Conservation (phyloP, 2,888 invertebrate species). For the Cephus rjabovi region DNA sequence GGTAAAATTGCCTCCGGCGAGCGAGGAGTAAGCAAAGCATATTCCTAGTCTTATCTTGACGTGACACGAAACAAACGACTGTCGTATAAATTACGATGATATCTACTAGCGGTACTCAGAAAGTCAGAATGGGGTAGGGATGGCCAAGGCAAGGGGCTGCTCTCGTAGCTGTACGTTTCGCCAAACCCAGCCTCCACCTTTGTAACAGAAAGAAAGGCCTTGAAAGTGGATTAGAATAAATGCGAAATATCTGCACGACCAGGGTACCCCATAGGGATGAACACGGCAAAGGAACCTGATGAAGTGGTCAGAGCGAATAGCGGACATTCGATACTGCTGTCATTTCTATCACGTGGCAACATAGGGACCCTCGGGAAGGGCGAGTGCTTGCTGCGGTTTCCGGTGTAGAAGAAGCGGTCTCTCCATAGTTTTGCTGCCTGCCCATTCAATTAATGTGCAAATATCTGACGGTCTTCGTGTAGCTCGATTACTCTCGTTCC, state of each 20-base stretch:
- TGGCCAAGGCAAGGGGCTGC: not conserved
- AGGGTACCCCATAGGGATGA: not conserved
- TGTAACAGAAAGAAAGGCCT: not conserved
- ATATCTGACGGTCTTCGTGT: not conserved
- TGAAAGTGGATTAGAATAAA: not conserved
- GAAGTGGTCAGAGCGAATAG: too few relatives aligned
- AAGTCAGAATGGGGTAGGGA: not conserved
- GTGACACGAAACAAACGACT: conserved; percentile 47
- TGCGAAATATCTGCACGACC: not conserved
- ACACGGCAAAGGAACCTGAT: too few relatives aligned
- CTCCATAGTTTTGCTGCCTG: too few relatives aligned
- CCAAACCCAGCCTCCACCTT: not conserved
- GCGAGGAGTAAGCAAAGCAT: conserved; percentile 38
- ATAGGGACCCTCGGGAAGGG: too few relatives aligned
- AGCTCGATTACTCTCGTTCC: not conserved
- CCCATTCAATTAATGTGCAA: not conserved
- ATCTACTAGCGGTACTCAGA: conserved; percentile 26
- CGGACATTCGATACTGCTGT: too few relatives aligned
- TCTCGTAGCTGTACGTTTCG: not conserved
- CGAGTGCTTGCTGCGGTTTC: too few relatives aligned
- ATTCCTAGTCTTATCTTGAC: conserved; percentile 37
- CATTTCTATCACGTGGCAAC: too few relatives aligned
- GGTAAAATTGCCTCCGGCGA: not conserved
- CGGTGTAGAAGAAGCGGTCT: too few relatives aligned
- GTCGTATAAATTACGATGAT: conserved; percentile 49